Conservation (phyloP, 2,113 vertebrate species). For the Hylia prasina region DNA sequence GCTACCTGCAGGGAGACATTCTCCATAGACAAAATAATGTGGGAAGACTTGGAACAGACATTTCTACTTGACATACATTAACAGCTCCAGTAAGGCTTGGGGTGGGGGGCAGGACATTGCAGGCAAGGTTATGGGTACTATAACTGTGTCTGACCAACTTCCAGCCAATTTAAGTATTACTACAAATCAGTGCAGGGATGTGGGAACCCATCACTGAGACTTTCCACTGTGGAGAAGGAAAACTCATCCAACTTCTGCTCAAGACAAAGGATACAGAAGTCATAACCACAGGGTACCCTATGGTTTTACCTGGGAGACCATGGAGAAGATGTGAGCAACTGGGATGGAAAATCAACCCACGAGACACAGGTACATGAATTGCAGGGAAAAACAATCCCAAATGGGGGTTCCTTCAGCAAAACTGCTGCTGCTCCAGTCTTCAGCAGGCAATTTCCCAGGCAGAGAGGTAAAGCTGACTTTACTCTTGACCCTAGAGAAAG, state of each 20-base stretch:
- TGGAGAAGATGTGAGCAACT: neutral
- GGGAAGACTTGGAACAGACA: neutral
- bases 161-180: neutral
- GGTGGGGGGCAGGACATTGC: accelerated
- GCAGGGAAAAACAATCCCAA: neutral
- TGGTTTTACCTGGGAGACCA: neutral
- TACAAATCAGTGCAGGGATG: neutral
- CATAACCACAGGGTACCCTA: neutral
- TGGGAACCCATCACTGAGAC: neutral
- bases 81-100: neutral
- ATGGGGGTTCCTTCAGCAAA: neutral
- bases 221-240: neutral
- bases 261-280: neutral
- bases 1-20: neutral
- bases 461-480: neutral
- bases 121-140: neutral
- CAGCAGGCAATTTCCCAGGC: neutral
- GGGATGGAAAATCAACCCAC: neutral
- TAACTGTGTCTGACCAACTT: neutral
- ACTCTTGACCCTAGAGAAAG: neutral
- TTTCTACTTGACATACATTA: neutral
- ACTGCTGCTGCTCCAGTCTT: neutral
- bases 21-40: no score
- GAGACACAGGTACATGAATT: neutral
- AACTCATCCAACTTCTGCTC: neutral